Percentiles rank a stretch among this genome's conserved stretches.
These are phyloP conservation scores for Pristionchus entomophagus DNA, from an alignment of 2,888 invertebrate species.

Conservation along the genomic window DNA sequence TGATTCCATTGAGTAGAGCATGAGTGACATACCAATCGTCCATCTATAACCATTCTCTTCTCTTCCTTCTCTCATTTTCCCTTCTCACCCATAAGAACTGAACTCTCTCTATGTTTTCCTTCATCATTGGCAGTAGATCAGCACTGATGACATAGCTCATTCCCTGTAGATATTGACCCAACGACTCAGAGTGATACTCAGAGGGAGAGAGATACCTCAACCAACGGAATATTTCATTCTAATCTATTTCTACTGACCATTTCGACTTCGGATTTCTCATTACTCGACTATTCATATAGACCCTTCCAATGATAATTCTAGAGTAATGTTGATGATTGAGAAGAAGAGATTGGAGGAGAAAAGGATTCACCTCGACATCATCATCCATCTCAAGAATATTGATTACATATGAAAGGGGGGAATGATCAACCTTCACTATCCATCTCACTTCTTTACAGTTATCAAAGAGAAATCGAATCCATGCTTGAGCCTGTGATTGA, in stretches of 20 bases:
- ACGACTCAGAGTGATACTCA: not conserved
- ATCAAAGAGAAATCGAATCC: constrained; percentile 24
- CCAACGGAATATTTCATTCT: not conserved
- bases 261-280: not conserved
- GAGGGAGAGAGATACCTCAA: constrained; percentile 10
- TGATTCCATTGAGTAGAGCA: constrained; percentile 20
- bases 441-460: not conserved
- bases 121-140: not conserved
- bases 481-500: not conserved
- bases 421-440: constrained; percentile 1
- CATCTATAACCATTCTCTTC: not conserved
- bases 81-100: constrained; percentile 18
- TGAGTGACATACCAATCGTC: constrained; percentile 41
- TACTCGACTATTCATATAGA: constrained; percentile 21
- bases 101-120: not conserved
- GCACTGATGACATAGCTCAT: constrained; percentile 31
- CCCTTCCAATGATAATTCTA: not conserved
- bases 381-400: constrained; percentile 15
- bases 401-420: not conserved
- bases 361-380: constrained; percentile 14
- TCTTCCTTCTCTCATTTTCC: not conserved
- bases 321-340: constrained; percentile 4
- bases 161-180: constrained; percentile 14
- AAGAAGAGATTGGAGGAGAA: not conserved
- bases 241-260: not conserved